A percentile compares a stretch with the other conserved stretches of the same genome.
Evolutionary conservation across 2,113 vertebrate genomes (phyloP).

Genomic region (Scartelaos histophorus): DNA sequence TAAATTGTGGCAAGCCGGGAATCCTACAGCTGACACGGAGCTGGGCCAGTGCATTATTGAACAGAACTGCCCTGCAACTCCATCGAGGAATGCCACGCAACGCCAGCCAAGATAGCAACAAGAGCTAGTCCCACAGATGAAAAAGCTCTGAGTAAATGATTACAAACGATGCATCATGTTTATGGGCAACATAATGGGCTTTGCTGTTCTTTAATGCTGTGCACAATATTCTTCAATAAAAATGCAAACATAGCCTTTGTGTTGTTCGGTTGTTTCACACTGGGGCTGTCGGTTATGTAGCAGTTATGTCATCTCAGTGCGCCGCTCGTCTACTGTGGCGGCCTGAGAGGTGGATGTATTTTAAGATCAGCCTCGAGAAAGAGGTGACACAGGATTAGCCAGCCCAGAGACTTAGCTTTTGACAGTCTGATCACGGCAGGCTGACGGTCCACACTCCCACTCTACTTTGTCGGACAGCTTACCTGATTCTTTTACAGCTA

Average conservation of each 20-base stretch:
- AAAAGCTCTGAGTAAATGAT: not conserved
- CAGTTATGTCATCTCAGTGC: constrained; percentile 40
- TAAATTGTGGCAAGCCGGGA: not conserved
- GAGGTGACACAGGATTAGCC: constrained; percentile 63
- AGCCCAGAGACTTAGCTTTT: constrained; percentile 54
- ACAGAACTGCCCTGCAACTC: constrained; percentile 21
- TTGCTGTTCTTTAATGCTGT: not conserved
- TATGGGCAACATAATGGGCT: not conserved
- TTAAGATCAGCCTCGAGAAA: constrained; percentile 63
- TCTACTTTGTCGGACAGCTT: constrained; percentile 12
- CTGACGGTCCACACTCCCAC: constrained; percentile 8
- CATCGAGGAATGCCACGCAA: constrained; percentile 18
- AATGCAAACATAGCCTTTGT: not conserved
- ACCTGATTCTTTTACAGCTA: not conserved
- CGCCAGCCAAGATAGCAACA: not conserved
- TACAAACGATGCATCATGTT: not conserved
- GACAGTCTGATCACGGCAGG: constrained; percentile 40
- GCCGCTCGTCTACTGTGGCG: constrained; percentile 17
- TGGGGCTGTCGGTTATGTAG: constrained; percentile 8
- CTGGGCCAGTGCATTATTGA: constrained; percentile 18
- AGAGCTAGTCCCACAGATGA: not conserved
- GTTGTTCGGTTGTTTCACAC: not conserved
- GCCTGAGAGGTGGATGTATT: constrained; percentile 57
- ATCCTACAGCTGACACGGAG: constrained; percentile 21
- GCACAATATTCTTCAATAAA: not conserved